Evolutionary conservation across 2,888 invertebrate genomes (phyloP).

Genomic region (Agriopis aurantiaria): DNA sequence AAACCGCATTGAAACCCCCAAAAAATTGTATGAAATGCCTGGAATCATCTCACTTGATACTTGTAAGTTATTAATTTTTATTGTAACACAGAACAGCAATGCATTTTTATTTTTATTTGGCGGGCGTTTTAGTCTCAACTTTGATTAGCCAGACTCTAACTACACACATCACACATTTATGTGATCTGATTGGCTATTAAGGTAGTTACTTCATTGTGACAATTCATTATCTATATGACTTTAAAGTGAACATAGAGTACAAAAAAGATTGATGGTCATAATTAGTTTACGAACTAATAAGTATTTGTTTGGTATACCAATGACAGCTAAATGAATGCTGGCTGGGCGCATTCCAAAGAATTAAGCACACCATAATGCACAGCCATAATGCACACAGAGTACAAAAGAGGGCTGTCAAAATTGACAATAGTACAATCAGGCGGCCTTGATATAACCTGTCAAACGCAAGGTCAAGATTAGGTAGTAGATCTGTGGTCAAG

Average conservation of each 20-base stretch:
- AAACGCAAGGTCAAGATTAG: conserved; percentile 66
- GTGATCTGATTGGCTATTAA: too few relatives aligned
- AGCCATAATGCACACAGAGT: conserved; percentile 9
- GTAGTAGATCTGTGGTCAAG: too few relatives aligned
- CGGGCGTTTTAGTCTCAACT: too few relatives aligned
- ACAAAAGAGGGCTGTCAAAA: conserved; percentile 66
- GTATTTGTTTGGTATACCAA: not conserved
- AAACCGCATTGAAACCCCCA: too few relatives aligned
- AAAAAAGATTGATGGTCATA: conserved; percentile 4
- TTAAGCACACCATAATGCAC: conserved; percentile 1
- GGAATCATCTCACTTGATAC: too few relatives aligned
- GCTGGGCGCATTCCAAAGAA: conserved; percentile 40
- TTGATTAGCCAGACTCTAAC: too few relatives aligned
- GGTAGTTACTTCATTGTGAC: too few relatives aligned
- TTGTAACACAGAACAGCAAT: too few relatives aligned
- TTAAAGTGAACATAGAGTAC: not conserved
- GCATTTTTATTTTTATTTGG: too few relatives aligned
- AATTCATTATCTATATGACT: not conserved
- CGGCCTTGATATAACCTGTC: conserved; percentile 69
- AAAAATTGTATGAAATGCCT: too few relatives aligned
- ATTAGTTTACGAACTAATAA: not conserved
- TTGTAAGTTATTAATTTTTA: too few relatives aligned
- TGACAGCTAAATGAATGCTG: conserved; percentile 36
- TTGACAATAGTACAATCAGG: conserved; percentile 63
- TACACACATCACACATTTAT: too few relatives aligned